Base-by-base conservation (phyloP, 1,140 invertebrate genomes). In the Platyscapa corneri region DNA sequence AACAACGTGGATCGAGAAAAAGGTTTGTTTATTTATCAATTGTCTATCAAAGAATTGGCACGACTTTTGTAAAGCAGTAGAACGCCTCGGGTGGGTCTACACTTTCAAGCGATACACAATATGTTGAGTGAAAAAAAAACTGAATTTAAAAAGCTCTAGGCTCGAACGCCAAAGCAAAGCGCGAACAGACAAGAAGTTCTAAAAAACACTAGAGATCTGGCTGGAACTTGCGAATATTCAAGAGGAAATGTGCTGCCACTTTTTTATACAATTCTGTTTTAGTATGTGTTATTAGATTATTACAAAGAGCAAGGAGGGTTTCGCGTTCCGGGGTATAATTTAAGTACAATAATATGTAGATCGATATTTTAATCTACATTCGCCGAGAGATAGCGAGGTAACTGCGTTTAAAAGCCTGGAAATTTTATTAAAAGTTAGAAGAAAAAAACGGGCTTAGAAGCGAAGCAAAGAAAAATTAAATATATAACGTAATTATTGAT, bases 281-380 rank as follows among this genome's bases (percentile, higher is more conserved):
- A 5, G 7, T n/a, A 74, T 42, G 12, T n/a, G 20, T 74, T 27
- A n/a, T 42, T 74, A 42, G 23, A 42, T n/a, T 18, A 20, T 10
- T 42, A 42, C 23, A 32, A 27, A 42, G 3, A 1, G 37, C 20
- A 74, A 42, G 12, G 0, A 42, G 27, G 23, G 20, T 74, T 74
- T 42, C n/a, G 23, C 2, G 42, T 74, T 42, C 23, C 1, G n/a
- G 37, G 18, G 6, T 42, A 42, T 74, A 74, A 42, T 42, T 74
- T 42, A 42, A 42, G 18, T 74, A 74, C 23, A 27, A 42, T 74
- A 74, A 42, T 42, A 10, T 42, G 7, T 32, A 42, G 70, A 74
- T 74, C 27, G 42, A 74, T 37, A 74, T 74, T 74, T n/a, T n/a
- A 74, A 74, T 74, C 27, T 27, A 74, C 27, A 74, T n/a, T 42